Conservation (phyloP, 2,113 vertebrate species). For the Pomatostomus ruficeps region DNA sequence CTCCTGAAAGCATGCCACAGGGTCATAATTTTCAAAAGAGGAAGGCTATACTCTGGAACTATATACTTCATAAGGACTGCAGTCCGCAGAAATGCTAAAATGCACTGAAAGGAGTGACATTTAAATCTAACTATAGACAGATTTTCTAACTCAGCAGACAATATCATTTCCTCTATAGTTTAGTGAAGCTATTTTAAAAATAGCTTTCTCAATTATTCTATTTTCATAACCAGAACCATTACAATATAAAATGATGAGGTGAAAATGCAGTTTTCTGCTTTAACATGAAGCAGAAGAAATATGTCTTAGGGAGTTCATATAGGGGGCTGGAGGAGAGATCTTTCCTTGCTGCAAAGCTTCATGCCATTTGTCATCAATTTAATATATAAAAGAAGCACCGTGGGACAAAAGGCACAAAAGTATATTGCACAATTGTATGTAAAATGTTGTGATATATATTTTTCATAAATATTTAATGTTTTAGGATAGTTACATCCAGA, state of each 20-base stretch:
- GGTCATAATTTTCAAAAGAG: neutral
- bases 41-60: neutral
- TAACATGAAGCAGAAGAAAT: neutral
- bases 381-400: neutral
- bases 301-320: neutral
- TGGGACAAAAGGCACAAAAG: neutral
- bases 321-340: neutral
- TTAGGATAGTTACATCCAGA: neutral
- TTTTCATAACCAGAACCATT: neutral
- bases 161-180: conserved; percentile 30
- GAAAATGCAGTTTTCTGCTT: conserved; percentile 38
- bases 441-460: conserved; percentile 4
- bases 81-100: neutral
- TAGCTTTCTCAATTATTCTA: neutral
- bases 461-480: conserved; percentile 39
- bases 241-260: conserved; percentile 9
- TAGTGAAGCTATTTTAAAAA: conserved; percentile 9
- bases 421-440: neutral
- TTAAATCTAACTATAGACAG: neutral
- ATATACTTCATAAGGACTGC: neutral
- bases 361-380: conserved; percentile 12
- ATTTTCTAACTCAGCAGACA: conserved; percentile 19
- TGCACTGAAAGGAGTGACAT: neutral
- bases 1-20: neutral
- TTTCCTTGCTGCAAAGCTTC: neutral